Base-by-base conservation (phyloP, 2,797 vertebrate genomes). In the Pteronotus mesoamericanus region DNA sequence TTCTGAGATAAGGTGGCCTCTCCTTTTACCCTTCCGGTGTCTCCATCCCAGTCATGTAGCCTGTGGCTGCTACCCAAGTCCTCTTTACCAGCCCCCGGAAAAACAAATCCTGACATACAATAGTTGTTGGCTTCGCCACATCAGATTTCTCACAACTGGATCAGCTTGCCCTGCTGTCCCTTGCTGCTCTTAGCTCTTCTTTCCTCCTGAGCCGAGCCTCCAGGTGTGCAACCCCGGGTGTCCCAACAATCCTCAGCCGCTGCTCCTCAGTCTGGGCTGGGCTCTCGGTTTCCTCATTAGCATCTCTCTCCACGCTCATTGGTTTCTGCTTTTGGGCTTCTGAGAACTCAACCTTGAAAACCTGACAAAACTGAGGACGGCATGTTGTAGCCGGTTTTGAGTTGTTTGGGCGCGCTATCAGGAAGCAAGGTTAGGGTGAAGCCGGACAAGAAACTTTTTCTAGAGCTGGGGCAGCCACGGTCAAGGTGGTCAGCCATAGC, bases 401-500 rank as follows among this genome's bases (percentile, higher is more conserved):
- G 61, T 66, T 78, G 84, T 53, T 42, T 61, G 24, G 51, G 61
- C 39, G n/a, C 15, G 10, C 69, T 39, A 10, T 83, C 72, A 94
- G 85, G 74, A 94, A 96, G 86, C 91, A 93, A 82, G 34, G 22
- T 94, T n/a, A 86, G 86, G 78, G 71, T 77, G 94, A 72, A 85
- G 57, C 21, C 39, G 84, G 77, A 92, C 15, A 75, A 82, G 79
- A 91, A 96, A 48, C 22, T 69, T 59, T 68, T 53, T 61, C 88
- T 59, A 85, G 71, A 57, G 83, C 32, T 42, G 14, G 29, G 61
- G 57, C 48, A 68, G n/a, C 75, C 85, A 61, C 2, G 5, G 19
- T 55, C 37, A 57, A 64, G n/a, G 61, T 19, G 14, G 51, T 83
- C 46, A 82, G 44, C 61, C 72, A 39, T 16, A 83, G 51, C 55